Base-by-base conservation (phyloP, 2,888 invertebrate species). In the Drosophila limbata region DNA sequence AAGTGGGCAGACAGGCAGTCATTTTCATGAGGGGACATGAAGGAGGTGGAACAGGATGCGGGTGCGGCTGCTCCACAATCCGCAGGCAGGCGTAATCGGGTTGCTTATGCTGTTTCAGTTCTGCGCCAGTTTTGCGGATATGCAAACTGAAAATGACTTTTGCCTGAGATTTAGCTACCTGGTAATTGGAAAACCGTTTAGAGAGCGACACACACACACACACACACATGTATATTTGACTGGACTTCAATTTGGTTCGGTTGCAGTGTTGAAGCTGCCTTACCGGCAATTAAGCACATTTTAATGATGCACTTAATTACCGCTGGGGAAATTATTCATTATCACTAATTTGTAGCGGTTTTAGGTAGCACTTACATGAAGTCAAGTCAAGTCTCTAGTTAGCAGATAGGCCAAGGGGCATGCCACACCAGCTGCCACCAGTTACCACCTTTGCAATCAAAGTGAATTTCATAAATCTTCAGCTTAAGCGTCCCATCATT, bases 301-400 rank as follows among this genome's bases (percentile, higher is more conserved):
- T 77, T 87, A 89, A 87, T 84, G 85, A 83, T 80, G 87, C 87
- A 73, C 84, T 84, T 81, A 81, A 88, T 86, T 88, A 85, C 80
- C 76, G 75, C 72, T 63, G 45, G 78, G 80, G 80, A 90, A 90
- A 90, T 90, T 84, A 90, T 90, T 90, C 81, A 90, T 90, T 89
- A 85, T 81, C 78, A 77, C 79, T 85, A 86, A 88, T 89, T 87
- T 84, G 84, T 80, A 78, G 80, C 77, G 69, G 59, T 59, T 64
- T 51, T 57, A 39, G 62, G 21, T 52, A 55, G 74, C 63, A 73
- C 75, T 62, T 57, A 59, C 61, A 47, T 62, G 50, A 17, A 42
- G 48, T 21, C 37, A 35, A 31, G 44, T 17, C 28, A 47, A 17
- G 42, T n/a, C 33, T n/a, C 21, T 10, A 25, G 21, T 4, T 10